These are phyloP conservation scores for Gallinago media DNA, from an alignment of 2,113 vertebrate species.

Conservation along the genomic window DNA sequence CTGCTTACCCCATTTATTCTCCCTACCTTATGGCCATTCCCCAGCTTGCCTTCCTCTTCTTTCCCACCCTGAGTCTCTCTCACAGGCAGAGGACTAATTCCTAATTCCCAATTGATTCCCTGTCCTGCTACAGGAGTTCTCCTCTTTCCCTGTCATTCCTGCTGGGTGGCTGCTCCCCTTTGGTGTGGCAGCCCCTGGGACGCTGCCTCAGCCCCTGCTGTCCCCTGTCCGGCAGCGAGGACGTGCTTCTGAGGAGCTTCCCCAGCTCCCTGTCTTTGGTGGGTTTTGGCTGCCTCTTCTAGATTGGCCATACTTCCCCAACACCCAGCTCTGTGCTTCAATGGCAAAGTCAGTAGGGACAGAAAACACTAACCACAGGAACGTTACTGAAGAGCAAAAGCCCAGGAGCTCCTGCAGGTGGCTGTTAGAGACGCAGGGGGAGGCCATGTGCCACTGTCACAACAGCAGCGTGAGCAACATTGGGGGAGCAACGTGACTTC, in stretches of 20 bases:
- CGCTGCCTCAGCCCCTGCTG: not conserved
- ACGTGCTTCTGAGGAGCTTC: not conserved
- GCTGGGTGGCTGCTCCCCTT: not conserved
- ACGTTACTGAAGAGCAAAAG: not conserved
- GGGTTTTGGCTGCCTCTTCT: not conserved
- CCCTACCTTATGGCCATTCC: not conserved
- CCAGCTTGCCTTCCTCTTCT: not conserved
- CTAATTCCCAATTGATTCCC: not conserved
- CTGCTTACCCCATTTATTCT: not conserved
- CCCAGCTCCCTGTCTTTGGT: not conserved
- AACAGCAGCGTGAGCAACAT: not conserved
- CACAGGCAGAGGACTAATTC: not conserved
- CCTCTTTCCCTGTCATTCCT: not conserved
- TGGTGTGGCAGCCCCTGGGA: not conserved
- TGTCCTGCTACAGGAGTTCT: fast-evolving
- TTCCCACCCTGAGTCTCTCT: not conserved
- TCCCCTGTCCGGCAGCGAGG: fast-evolving
- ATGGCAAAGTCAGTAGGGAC: not conserved
- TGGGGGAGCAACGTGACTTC: not conserved
- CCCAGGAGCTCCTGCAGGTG: not conserved
- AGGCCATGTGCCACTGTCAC: not conserved
- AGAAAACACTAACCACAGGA: not conserved
- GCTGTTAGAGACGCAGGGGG: fast-evolving
- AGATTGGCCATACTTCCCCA: not conserved
- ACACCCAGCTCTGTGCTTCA: not conserved